Evolutionary conservation across 2,888 invertebrate genomes (phyloP), one percentile per base, ranked within the genome.

Genomic region (Nemotelus pantherinus): DNA sequence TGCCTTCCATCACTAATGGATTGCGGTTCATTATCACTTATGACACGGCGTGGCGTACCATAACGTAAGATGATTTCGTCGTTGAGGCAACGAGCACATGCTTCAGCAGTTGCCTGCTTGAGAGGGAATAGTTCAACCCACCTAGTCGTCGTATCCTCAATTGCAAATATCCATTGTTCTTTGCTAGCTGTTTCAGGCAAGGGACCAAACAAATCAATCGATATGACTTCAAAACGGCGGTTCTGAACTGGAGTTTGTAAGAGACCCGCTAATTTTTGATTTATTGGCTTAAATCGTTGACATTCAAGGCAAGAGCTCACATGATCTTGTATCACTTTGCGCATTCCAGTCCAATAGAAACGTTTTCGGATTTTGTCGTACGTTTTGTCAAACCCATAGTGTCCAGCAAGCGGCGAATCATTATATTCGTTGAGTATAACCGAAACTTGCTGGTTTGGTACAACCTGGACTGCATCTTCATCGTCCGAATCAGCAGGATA

Each of bases 71-170:
- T 71, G 48, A 25, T 25, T 43, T 58, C 65, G 4, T 41, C 50
- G 25, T 9, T 57, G 5, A 57, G 58, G 9, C n/a, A 39, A 47
- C 50, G 48, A 53, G 58, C 44, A 39, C 58, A 77, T 47, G 10
- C 57, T 25, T 64, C 45, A 47, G 57, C 48, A 10, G 6, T 47
- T 5, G 25, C 47, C 50, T 44, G 5, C 39, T 48, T 64, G 4
- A 84, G 44, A 1, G 84, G 83, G 4, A 81, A 72, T 3, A 81
- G 82, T 77, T 84, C 84, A 5, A 82, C 81, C 85, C 85, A 84
- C 7, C 83, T 77, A 3, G 84, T 82, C 67, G 80, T 82, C 3
- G 82, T 64, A 67, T 83, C 82, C 5, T 83, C 79, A 5, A 43
- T 7, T 5, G 82, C 80, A 0, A 83, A 64, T 3, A 84, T 81